Evolutionary conservation across 2,113 vertebrate genomes (phyloP).

Genomic region (Merops nubicus): DNA sequence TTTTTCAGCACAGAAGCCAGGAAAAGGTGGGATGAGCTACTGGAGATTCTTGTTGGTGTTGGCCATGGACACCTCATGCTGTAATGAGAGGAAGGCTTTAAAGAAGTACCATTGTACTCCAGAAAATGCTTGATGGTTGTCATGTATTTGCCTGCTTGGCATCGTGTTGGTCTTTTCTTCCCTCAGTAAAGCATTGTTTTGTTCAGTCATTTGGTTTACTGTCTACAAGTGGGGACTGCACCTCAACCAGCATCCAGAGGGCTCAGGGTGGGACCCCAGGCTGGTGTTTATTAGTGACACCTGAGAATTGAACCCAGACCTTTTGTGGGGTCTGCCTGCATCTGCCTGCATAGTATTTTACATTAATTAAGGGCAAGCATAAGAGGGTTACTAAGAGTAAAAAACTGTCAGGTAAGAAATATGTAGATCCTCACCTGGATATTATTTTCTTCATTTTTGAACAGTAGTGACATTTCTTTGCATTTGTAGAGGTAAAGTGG

Average conservation of each 20-base stretch:
- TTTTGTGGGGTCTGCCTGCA: neutral
- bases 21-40: neutral
- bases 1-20: neutral
- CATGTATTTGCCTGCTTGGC: neutral
- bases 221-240: neutral
- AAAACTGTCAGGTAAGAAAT: neutral
- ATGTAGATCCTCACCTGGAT: rapidly evolving
- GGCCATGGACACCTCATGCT: neutral
- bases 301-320: neutral
- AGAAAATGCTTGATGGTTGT: neutral
- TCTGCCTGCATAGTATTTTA: neutral
- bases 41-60: neutral
- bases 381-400: neutral
- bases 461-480: neutral
- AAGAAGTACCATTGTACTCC: neutral
- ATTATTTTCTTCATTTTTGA: neutral
- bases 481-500: neutral
- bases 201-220: neutral
- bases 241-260: neutral
- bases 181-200: neutral
- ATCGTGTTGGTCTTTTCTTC: neutral
- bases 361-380: neutral
- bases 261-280: neutral
- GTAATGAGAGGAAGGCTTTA: neutral
- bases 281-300: neutral